A percentile compares a stretch with the other conserved stretches of the same genome.
phyloP scores from a whole-genome alignment of 92 coral and sea anemone species.

The Porites rus region DNA sequence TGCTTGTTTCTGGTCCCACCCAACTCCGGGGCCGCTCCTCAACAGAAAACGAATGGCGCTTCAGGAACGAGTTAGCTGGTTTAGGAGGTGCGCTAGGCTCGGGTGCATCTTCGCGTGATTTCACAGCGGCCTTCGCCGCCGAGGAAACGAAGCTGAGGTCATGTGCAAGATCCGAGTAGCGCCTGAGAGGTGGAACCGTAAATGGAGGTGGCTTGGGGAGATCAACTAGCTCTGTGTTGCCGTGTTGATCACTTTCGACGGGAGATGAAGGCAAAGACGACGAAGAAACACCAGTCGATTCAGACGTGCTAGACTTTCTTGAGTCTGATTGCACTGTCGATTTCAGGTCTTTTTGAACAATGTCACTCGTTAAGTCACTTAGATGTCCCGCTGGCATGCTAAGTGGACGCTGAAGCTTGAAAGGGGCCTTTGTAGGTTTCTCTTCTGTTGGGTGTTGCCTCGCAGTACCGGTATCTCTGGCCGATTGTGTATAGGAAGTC shows the following conservation, averaged over 20 bases:
- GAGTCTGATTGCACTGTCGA: neutral
- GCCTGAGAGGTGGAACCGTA: slow-evolving; percentile 74
- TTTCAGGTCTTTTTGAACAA: neutral
- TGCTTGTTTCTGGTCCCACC: slow-evolving; percentile 52
- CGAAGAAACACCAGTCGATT: slow-evolving; percentile 13
- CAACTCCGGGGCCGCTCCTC: slow-evolving; percentile 69
- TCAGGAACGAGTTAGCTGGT: slow-evolving; percentile 14
- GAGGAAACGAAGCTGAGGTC: slow-evolving; percentile 67
- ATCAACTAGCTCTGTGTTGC: slow-evolving; percentile 44
- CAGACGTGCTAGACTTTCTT: slow-evolving; percentile 24
- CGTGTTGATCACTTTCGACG: neutral
- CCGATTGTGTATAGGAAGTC: neutral
- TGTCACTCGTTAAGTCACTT: neutral
- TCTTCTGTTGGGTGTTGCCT: neutral
- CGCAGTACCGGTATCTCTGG: neutral
- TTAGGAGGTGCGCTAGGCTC: neutral
- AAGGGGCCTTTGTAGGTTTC: neutral
- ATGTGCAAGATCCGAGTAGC: slow-evolving; percentile 72
- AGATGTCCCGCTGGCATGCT: slow-evolving; percentile 30
- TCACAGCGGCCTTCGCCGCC: slow-evolving; percentile 47
- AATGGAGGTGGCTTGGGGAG: slow-evolving; percentile 75
- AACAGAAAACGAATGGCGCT: slow-evolving; percentile 26
- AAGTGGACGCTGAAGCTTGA: slow-evolving; percentile 23
- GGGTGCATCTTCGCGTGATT: slow-evolving; percentile 13
- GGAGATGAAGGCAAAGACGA: slow-evolving; percentile 39